Base-by-base conservation (phyloP, 2,888 invertebrate genomes). In the Morpho deidamia region DNA sequence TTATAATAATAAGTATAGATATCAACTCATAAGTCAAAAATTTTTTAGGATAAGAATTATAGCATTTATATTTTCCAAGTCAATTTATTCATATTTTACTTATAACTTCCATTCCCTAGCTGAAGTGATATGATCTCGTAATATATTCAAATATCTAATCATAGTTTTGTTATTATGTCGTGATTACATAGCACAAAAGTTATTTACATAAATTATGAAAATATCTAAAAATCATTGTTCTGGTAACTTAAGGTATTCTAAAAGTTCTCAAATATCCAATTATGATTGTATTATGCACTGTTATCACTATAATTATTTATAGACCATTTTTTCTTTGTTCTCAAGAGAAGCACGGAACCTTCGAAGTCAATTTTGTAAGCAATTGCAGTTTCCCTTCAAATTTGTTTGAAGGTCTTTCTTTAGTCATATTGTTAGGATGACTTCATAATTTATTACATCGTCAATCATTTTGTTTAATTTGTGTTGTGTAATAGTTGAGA, bases 371-470 rank as follows among this genome's bases (percentile, higher is more conserved):
- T 73, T 72, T 71, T 62, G 66, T 68, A 67, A 64, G 69, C 72
- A 71, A 76, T 78, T 72, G 66, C 65, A 66, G 56, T 69, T 75
- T 75, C 71, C 71, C 70, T 69, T 72, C 63, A 59, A 67, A 63
- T 60, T 55, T 45, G 51, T 56, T 65, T 60, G 67, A 68, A 71
- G 71, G 71, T 63, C 62, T 59, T 44, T 39, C 44, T 34, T 66
- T 64, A 65, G 65, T 65, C 62, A 66, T 65, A 55, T 41, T 42
- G 40, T 23, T 51, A 43, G 42, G 55, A 58, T 53, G 53, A 59
- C 58, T 44, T 57, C 40, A 41, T n/a, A 33, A 50, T 59, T 8
- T 32, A 32, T 11, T 39, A 14, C 32, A 8, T 11, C 9, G 38
- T 39, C n/a, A 39, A 1, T 39, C 23, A 23, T 3, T 23, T 23